Base-by-base conservation (phyloP, 2,888 invertebrate genomes). In the Orchesella flavescens region DNA sequence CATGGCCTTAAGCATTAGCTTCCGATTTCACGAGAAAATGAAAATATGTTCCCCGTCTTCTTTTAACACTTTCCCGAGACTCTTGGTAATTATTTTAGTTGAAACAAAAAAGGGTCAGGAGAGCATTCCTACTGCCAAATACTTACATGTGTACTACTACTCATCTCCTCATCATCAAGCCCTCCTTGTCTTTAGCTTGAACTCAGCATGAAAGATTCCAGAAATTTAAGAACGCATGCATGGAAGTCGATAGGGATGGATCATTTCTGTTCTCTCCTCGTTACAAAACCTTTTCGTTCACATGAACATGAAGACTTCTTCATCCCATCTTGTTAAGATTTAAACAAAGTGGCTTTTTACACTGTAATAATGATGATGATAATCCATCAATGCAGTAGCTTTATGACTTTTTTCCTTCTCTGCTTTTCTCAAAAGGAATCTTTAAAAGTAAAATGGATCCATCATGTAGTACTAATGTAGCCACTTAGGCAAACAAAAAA, bases 381-480 rank as follows among this genome's bases (percentile, higher is more conserved):
- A 74, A 74, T 74, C 74, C 74, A 74, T 74, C 74, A 74, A 74
- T 74, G 34, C 7, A 34, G 3, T 34, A 34, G 7, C 34, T 34
- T 12, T 44, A 61, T 21, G 61, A 61, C 57, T 73, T 61, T 73
- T 57, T 43, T 19, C 7, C 53, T 72, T 43, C 69, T 71, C 46
- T 44, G 2, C 17, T 19, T 44, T 34, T 72, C 43, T 43, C 24
- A 72, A 57, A 72, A 73, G 59, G 59, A 24, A 61, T 73, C 13
- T 61, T 71, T 55, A 57, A 72, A 57, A n/a, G 44, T 74, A 49
- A 61, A 74, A 74, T 63, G 74, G 61, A 63, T 49, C 49, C 74
- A 63, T 74, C 74, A 74, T 49, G 49, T 74, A 49, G 10, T 63
- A 63, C 74, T 74, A 63, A 74, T 74, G 74, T 63, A 74, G 44